These are phyloP conservation scores for Panthera leo DNA, from an alignment of 2,113 vertebrate genomes.

Conservation along the genomic window DNA sequence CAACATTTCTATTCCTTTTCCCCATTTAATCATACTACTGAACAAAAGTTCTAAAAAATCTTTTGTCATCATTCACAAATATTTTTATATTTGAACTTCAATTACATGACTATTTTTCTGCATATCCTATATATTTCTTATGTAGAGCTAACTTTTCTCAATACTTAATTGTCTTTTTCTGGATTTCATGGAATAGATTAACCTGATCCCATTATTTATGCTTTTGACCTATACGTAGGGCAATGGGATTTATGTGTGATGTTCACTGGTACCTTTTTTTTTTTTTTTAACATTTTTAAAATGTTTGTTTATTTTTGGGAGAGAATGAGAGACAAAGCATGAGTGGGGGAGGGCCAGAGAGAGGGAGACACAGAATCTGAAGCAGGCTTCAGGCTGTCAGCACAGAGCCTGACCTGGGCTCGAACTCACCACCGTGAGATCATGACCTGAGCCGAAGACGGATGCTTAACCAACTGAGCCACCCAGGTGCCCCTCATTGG, in stretches of 20 bases:
- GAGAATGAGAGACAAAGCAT: too few relatives aligned
- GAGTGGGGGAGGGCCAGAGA: too few relatives aligned
- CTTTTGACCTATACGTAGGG: neutral
- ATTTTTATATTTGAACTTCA: neutral
- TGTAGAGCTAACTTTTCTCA: neutral
- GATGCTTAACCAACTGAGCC: too few relatives aligned
- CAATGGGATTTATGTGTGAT: neutral
- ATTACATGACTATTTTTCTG: neutral
- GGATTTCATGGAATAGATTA: neutral
- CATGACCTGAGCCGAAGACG: too few relatives aligned
- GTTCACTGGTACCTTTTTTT: too few relatives aligned
- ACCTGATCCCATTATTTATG: neutral
- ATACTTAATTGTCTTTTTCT: neutral
- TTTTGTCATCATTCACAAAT: neutral
- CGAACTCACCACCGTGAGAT: too few relatives aligned
- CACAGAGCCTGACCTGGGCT: too few relatives aligned
- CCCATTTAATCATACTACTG: neutral
- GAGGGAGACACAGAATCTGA: too few relatives aligned
- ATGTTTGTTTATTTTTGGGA: too few relatives aligned
- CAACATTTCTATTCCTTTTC: neutral
- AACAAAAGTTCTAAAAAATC: neutral
- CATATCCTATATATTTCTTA: neutral
- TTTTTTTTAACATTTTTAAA: too few relatives aligned
- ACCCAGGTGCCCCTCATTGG: neutral
- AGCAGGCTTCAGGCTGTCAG: too few relatives aligned